phyloP scores from a whole-genome alignment of 2,113 vertebrate genomes.

The Periophthalmus modestus region DNA sequence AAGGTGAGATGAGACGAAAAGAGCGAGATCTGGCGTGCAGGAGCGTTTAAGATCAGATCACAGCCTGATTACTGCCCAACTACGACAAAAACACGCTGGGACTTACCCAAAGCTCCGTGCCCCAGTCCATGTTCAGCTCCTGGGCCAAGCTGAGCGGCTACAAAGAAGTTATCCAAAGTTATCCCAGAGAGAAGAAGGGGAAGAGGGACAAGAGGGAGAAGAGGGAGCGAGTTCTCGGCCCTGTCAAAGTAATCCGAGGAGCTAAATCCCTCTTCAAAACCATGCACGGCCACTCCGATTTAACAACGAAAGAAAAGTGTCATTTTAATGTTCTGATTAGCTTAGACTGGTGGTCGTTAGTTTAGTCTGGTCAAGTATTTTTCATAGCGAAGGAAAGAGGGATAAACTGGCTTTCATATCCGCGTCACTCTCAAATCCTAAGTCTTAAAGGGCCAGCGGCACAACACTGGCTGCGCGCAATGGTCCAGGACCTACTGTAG shows the following conservation, averaged over 20 bases:
- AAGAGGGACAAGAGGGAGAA: background rate
- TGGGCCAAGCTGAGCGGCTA: slow-evolving; percentile 54
- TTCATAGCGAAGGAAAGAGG: slow-evolving; percentile 69
- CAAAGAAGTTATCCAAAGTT: slow-evolving; percentile 79
- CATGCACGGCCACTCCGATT: background rate
- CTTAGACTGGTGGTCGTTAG: slow-evolving; percentile 4
- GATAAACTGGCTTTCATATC: slow-evolving; percentile 76
- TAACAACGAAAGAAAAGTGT: slow-evolving; percentile 4
- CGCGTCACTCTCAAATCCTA: slow-evolving; percentile 84
- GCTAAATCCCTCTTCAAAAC: slow-evolving; percentile 24
- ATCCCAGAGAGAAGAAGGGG: slow-evolving; percentile 42
- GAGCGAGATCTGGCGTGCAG: too few species aligned
- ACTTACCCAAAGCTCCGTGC: slow-evolving; percentile 83
- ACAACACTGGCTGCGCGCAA: background rate
- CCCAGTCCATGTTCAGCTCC: slow-evolving; percentile 80
- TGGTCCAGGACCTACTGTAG: background rate
- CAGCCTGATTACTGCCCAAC: background rate
- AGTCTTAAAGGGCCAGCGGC: slow-evolving; percentile 80
- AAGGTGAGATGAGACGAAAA: background rate
- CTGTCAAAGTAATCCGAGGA: slow-evolving; percentile 41
- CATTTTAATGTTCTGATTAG: slow-evolving; percentile 31
- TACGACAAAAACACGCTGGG: background rate
- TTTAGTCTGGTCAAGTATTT: slow-evolving; percentile 60
- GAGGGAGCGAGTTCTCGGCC: slow-evolving; percentile 33
- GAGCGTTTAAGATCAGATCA: background rate